phyloP scores from a whole-genome alignment of 1,140 invertebrate species.

The Solenopsis fugax region DNA sequence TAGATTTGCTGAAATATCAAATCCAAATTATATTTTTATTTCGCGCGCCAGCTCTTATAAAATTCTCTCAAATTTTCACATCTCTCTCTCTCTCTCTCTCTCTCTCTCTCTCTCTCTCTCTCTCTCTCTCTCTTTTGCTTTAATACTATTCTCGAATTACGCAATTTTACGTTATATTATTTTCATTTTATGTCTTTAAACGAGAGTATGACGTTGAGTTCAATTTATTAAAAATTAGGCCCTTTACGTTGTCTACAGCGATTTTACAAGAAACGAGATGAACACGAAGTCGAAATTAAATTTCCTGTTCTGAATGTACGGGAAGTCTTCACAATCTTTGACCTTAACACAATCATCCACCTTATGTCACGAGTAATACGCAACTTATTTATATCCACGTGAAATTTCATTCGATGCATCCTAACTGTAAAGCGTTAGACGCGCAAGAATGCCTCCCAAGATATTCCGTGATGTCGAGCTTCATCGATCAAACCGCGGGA shows the following conservation, averaged over 20 bases:
- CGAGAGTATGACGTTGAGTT: neutral
- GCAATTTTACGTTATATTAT: neutral
- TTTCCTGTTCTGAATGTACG: neutral
- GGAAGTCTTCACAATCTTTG: neutral
- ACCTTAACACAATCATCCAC: neutral
- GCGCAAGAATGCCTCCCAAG: neutral
- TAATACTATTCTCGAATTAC: neutral
- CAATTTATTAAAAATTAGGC: neutral
- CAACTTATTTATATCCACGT: conserved; percentile 21
- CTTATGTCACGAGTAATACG: conserved; percentile 14
- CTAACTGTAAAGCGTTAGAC: conserved; percentile 5
- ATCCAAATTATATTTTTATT: neutral
- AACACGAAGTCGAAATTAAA: neutral
- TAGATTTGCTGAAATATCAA: neutral
- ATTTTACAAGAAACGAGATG: conserved; percentile 10
- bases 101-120: too few species aligned
- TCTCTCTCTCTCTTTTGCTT: neutral
- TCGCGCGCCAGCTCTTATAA: neutral
- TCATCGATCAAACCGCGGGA: conserved; percentile 5
- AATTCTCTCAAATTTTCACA: neutral
- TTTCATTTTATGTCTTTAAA: neutral
- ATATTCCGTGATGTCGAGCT: neutral
- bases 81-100: neutral
- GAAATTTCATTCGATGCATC: conserved; percentile 11
- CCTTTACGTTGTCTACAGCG: neutral